phyloP scores from a whole-genome alignment of 1,140 invertebrate species.

The Papilio glaucus region DNA sequence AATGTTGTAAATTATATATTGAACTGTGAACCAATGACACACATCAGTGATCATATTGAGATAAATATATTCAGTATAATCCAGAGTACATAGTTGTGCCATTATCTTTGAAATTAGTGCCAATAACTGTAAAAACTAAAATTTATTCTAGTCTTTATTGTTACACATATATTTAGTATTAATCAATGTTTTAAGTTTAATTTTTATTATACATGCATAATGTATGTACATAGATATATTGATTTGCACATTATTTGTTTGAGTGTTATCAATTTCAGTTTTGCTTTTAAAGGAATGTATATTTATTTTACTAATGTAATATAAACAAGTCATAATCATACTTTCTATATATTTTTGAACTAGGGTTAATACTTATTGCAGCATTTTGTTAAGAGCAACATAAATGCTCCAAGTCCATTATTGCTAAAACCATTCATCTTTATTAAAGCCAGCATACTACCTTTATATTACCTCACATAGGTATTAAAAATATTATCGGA shows the following conservation, averaged over 20 bases:
- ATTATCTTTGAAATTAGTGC: conserved; percentile 79
- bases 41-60: background rate
- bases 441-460: conserved; percentile 19
- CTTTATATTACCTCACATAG: background rate
- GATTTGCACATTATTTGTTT: conserved; percentile 64
- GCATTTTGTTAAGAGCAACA: conserved; percentile 10
- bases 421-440: conserved; percentile 10
- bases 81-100: conserved; percentile 75
- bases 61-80: conserved; percentile 58
- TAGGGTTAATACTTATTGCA: conserved; percentile 12
- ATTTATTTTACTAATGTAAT: conserved; percentile 35
- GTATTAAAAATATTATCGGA: conserved; percentile 7
- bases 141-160: conserved; percentile 83
- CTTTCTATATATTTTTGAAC: conserved; percentile 21
- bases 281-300: conserved; percentile 23
- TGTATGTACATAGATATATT: conserved; percentile 68
- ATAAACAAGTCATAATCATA: background rate
- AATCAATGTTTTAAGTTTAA: conserved; percentile 79
- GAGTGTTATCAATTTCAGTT: conserved; percentile 33
- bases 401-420: conserved; percentile 27
- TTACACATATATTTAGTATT: conserved; percentile 80
- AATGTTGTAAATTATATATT: conserved; percentile 53
- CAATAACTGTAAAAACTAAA: conserved; percentile 81
- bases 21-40: conserved; percentile 38
- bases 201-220: conserved; percentile 69